phyloP scores from a whole-genome alignment of 2,113 vertebrate species.

The Phoxinus phoxinus region DNA sequence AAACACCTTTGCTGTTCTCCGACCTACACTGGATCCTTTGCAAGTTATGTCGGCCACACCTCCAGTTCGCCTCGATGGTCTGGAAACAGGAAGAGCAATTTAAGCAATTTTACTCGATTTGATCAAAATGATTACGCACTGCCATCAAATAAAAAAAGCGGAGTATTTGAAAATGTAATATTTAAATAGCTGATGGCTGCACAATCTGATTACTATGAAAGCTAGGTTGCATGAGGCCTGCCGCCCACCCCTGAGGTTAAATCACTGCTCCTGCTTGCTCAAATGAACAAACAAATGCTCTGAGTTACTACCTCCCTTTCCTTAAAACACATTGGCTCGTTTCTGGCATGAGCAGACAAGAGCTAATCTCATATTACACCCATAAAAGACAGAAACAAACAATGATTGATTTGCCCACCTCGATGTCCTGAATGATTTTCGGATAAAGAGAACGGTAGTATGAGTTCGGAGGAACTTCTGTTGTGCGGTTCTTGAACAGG shows the following conservation, averaged over 20 bases:
- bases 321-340: not conserved
- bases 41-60: constrained; percentile 92
- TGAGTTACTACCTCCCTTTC: not conserved
- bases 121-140: not conserved
- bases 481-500: constrained; percentile 97
- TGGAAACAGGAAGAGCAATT: constrained; percentile 56
- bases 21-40: constrained; percentile 96
- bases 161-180: not conserved
- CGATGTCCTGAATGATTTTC: constrained; percentile 99
- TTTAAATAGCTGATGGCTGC: not conserved
- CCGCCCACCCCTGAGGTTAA: not conserved
- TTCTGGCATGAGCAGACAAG: not conserved
- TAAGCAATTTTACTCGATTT: not conserved
- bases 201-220: not conserved
- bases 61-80: constrained; percentile 98
- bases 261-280: not conserved
- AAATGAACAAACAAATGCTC: not conserved
- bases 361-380: not conserved
- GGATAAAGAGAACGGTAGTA: constrained; percentile 98
- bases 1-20: constrained; percentile 96
- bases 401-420: constrained; percentile 76
- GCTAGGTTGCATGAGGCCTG: not conserved
- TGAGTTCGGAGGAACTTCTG: constrained; percentile 96
- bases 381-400: not conserved
- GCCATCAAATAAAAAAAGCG: not conserved